phyloP scores from a whole-genome alignment of 2,113 vertebrate genomes.

The Marmota monax region DNA sequence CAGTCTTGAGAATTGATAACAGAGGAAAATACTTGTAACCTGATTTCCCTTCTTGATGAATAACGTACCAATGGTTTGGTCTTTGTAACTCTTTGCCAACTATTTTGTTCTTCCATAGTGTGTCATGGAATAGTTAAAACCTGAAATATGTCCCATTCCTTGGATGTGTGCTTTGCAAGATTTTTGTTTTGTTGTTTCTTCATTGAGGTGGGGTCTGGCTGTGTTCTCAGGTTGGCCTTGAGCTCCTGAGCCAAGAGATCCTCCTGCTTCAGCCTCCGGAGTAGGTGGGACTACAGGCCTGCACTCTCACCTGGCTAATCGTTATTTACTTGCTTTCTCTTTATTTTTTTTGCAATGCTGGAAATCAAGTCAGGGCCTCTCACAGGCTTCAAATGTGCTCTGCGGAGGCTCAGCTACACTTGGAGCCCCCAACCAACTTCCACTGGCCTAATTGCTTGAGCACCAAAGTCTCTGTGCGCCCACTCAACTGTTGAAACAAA shows the following conservation, averaged over 20 bases:
- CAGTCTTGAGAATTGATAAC: neutral
- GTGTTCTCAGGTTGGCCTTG: neutral
- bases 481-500: constrained; percentile 69
- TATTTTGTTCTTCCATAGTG: constrained; percentile 58
- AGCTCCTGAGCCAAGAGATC: neutral
- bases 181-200: constrained; percentile 22
- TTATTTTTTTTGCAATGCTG: neutral
- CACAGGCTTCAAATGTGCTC: neutral
- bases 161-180: constrained; percentile 59
- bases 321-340: neutral
- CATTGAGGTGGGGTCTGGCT: neutral
- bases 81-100: constrained; percentile 13
- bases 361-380: neutral
- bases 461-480: constrained; percentile 78
- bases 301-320: no score
- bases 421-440: constrained; percentile 61
- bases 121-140: constrained; percentile 61
- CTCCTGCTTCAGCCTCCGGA: neutral
- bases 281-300: neutral
- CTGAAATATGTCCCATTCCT: constrained; percentile 68
- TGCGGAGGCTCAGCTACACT: neutral
- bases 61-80: neutral
- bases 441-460: constrained; percentile 75
- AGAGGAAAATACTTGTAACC: neutral
- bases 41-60: neutral